Conservation (phyloP, 1,140 invertebrate genomes). For the Ceratina japonica region DNA sequence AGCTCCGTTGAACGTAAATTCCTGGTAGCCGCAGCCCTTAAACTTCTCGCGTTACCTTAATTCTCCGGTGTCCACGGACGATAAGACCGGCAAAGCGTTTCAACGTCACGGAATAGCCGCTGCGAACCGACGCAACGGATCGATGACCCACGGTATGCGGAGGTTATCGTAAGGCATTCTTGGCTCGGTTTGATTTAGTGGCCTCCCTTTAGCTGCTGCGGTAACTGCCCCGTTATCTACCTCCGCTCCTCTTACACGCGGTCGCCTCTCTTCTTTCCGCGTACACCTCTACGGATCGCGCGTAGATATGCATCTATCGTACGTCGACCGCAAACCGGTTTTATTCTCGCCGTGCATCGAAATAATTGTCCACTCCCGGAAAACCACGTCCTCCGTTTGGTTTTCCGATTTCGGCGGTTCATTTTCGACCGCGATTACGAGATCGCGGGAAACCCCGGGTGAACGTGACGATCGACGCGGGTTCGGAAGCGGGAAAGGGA, state of each 20-base stretch:
- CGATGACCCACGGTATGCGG: conserved; percentile 33
- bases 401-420: too few relatives aligned
- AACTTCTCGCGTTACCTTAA: conserved; percentile 27
- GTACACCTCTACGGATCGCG: not conserved
- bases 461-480: not conserved
- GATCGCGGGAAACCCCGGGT: too few relatives aligned
- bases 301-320: too few relatives aligned
- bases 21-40: not conserved
- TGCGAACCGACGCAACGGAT: not conserved
- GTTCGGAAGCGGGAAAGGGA: not conserved
- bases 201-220: conserved; percentile 16
- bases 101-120: not conserved
- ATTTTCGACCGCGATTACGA: too few relatives aligned
- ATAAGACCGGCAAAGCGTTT: not conserved
- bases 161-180: conserved; percentile 41
- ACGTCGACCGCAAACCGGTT: too few relatives aligned
- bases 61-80: conserved; percentile 13
- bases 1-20: conserved; percentile 12
- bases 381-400: too few relatives aligned
- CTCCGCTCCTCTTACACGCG: not conserved
- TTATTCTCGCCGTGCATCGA: too few relatives aligned
- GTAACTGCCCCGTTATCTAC: conserved; percentile 34
- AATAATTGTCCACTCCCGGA: too few relatives aligned
- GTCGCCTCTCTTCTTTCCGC: not conserved
- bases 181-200: conserved; percentile 37